phyloP scores from a whole-genome alignment of 2,888 invertebrate genomes.

The Drosophila histrio region DNA sequence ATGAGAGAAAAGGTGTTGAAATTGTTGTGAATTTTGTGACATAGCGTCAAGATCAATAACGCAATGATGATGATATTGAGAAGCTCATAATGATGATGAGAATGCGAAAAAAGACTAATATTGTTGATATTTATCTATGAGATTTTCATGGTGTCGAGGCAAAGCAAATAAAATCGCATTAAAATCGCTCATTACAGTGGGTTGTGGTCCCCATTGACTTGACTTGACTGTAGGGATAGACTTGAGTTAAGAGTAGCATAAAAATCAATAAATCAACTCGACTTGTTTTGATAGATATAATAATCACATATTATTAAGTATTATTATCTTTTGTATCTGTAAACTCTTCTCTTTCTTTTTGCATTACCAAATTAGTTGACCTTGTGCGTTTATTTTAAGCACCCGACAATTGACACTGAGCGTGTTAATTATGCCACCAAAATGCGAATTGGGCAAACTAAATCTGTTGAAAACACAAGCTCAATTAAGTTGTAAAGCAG shows the following conservation, averaged over 20 bases:
- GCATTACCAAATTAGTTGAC: conserved; percentile 43
- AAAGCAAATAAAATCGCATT: conserved; percentile 65
- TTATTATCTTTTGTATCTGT: conserved; percentile 20
- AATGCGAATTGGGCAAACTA: conserved; percentile 21
- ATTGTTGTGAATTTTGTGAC: conserved; percentile 25
- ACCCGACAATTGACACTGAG: conserved; percentile 47
- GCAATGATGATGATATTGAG: conserved; percentile 32
- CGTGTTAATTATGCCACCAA: conserved; percentile 50
- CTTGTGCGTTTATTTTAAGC: conserved; percentile 58
- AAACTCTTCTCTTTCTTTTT: conserved; percentile 11
- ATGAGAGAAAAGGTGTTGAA: conserved; percentile 41
- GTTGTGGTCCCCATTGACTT: conserved; percentile 12
- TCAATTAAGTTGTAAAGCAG: conserved; percentile 11
- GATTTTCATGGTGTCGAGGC: conserved; percentile 52
- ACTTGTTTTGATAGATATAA: conserved; percentile 38
- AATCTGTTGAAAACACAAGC: conserved; percentile 7
- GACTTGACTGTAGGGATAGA: background rate
- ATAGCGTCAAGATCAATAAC: conserved; percentile 53
- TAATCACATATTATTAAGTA: conserved; percentile 51
- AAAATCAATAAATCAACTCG: conserved; percentile 45
- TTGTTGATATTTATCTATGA: conserved; percentile 42
- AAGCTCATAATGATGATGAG: conserved; percentile 26
- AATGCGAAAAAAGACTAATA: conserved; percentile 22
- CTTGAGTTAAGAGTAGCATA: background rate
- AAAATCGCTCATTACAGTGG: conserved; percentile 48